Percentiles rank a stretch among this genome's conserved stretches.
Evolutionary conservation across 1,140 invertebrate genomes (phyloP).

Genomic region (Heterodera carotae): DNA sequence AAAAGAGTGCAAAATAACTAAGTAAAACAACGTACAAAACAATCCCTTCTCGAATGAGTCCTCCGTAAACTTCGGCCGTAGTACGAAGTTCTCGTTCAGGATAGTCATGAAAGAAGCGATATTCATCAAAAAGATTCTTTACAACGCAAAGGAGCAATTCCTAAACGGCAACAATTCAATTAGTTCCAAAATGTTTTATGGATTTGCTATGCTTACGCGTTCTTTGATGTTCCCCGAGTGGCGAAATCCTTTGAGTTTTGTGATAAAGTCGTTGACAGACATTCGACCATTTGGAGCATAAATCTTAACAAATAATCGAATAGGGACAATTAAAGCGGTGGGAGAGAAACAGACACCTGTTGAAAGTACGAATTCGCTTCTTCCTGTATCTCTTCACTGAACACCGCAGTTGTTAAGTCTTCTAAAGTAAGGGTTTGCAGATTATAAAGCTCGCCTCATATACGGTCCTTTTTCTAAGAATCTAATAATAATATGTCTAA

Average conservation of each 20-base stretch:
- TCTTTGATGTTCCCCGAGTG: slow-evolving; percentile 38
- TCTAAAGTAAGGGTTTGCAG: slow-evolving; percentile 41
- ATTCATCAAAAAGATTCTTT: slow-evolving; percentile 95
- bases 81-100: slow-evolving; percentile 95
- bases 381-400: slow-evolving; percentile 52
- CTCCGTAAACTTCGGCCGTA: slow-evolving; percentile 94
- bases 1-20: slow-evolving; percentile 8
- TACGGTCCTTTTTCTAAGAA: not conserved
- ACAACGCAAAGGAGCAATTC: slow-evolving; percentile 95
- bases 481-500: no score
- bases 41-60: slow-evolving; percentile 88
- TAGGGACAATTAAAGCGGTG: not conserved
- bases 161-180: no score
- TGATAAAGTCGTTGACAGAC: slow-evolving; percentile 50
- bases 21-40: slow-evolving; percentile 70
- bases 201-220: slow-evolving; percentile 42
- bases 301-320: slow-evolving; percentile 40
- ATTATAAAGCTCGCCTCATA: no score
- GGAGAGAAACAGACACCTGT: slow-evolving; percentile 34
- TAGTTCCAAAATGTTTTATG: no score
- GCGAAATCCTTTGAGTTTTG: slow-evolving; percentile 46
- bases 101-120: slow-evolving; percentile 96
- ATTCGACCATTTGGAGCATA: slow-evolving; percentile 49
- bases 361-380: slow-evolving; percentile 55
- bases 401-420: slow-evolving; percentile 41